Evolutionary conservation across 2,113 vertebrate species (phyloP), one percentile per base, ranked within the genome.

Genomic region (Ranitomeya imitator): DNA sequence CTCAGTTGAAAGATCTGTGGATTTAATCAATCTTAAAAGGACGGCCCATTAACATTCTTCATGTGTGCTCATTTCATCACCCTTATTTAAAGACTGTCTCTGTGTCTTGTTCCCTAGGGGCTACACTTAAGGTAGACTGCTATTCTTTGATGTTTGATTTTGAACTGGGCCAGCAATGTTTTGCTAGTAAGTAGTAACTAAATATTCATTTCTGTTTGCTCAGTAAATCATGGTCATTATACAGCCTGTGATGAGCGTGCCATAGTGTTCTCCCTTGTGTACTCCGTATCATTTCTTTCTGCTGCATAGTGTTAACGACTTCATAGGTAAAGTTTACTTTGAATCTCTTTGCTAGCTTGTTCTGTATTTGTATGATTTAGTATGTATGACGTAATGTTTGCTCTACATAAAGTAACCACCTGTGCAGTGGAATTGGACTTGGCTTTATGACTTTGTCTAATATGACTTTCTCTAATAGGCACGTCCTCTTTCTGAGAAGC

Each of bases 11-110:
- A 84, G 81, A 84, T 88, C 59, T 88, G 71, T 84, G 87, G 81
- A 84, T 88, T 88, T 88, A 88, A 88, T 84, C 81, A 84, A 65
- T 84, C 59, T 67, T 88, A 88, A 88, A 88, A 88, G 80, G 81
- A 67, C 19, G 57, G 57, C 71, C 80, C 87, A 88, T 88, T 88
- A 88, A 88, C 87, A 88, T 88, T 88, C 87, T 88, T 77, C 81
- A 88, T 67, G 59, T 88, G 80, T 79, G 71, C 87, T 88, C 60
- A 59, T 88, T 84, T 88, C 87, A 88, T 83, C 79, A 83, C 60
- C 81, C 81, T 10, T 65, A 78, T 83, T 84, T 78, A 88, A 88
- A 88, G 81, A 88, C 59, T 57, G 55, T 76, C 57, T 84, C 19
- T 63, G 86, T 51, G 79, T 77, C 76, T 61, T 83, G 57, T 77